A percentile compares a stretch with the other conserved stretches of the same genome.
These are phyloP conservation scores for Nycticebus coucang DNA, from an alignment of 2,113 vertebrate genomes.

Conservation along the genomic window DNA sequence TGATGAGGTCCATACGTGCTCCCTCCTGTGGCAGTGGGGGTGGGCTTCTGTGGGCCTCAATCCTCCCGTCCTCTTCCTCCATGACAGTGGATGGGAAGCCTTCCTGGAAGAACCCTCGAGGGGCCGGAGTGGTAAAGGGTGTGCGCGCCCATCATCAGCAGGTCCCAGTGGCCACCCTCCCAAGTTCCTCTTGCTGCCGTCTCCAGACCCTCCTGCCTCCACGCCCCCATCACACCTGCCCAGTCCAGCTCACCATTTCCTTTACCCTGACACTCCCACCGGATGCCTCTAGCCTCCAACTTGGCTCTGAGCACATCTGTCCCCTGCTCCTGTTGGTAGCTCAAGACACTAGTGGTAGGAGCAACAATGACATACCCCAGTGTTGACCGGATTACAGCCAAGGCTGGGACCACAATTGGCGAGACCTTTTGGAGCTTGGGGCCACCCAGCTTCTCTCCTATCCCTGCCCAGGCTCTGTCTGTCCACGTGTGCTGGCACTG, in stretches of 20 bases:
- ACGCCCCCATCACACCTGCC: not conserved
- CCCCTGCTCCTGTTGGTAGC: not conserved
- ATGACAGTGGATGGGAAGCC: too few species aligned
- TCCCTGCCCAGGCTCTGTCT: accelerated
- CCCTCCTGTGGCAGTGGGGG: accelerated
- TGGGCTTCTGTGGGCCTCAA: not conserved
- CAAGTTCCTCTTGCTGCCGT: accelerated
- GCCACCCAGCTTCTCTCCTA: not conserved
- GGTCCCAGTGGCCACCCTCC: not conserved
- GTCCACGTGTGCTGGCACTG: accelerated
- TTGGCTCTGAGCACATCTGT: accelerated
- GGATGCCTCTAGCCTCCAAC: accelerated
- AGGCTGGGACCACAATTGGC: accelerated
- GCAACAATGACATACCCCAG: accelerated
- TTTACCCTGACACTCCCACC: accelerated
- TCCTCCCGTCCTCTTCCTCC: not conserved
- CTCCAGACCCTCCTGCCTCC: not conserved
- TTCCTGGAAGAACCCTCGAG: accelerated
- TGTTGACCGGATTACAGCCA: accelerated
- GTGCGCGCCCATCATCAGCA: accelerated
- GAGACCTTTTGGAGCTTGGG: too few species aligned
- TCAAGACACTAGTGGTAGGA: not conserved
- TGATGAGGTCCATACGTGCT: accelerated
- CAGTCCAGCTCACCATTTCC: not conserved
- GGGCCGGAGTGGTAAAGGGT: too few species aligned